Evolutionary conservation across 2,888 invertebrate species (phyloP).

Genomic region (Holacanthella duospinosa): DNA sequence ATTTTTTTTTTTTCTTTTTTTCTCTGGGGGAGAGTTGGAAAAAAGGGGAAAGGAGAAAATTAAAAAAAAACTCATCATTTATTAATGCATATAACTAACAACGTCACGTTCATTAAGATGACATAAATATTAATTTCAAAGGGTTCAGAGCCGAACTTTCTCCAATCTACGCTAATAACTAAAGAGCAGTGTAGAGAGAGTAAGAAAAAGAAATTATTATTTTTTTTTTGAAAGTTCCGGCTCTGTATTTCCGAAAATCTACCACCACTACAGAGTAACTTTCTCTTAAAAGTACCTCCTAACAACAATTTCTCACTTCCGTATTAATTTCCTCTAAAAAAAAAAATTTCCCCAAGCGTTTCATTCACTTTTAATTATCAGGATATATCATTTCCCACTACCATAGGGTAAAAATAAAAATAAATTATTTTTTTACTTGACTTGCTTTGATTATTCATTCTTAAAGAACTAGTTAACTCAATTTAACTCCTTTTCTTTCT

Average conservation of each 20-base stretch:
- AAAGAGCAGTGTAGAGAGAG: no score
- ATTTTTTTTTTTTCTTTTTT: no score
- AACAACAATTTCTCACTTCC: slow-evolving; percentile 26
- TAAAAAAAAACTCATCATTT: slow-evolving; percentile 24
- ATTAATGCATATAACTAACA: slow-evolving; percentile 23
- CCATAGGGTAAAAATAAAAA: no score
- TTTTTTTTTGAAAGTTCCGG: background rate
- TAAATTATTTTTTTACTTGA: no score
- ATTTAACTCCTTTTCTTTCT: no score
- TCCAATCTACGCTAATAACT: no score
- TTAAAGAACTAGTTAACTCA: no score
- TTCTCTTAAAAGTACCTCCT: slow-evolving; percentile 8
- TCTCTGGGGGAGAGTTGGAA: slow-evolving; percentile 18
- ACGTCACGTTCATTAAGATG: slow-evolving; percentile 36
- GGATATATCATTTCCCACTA: no score
- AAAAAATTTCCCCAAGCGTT: slow-evolving; percentile 33
- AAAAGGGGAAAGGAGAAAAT: slow-evolving; percentile 15
- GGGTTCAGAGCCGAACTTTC: background rate
- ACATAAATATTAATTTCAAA: slow-evolving; percentile 28
- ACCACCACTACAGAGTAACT: background rate
- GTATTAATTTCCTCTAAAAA: slow-evolving; percentile 31
- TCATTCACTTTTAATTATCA: slow-evolving; percentile 35
- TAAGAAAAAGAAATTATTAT: no score
- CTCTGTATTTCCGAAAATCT: background rate
- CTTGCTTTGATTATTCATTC: no score